Evolutionary conservation across 2,113 vertebrate species (phyloP).

Genomic region (Panthera leo): DNA sequence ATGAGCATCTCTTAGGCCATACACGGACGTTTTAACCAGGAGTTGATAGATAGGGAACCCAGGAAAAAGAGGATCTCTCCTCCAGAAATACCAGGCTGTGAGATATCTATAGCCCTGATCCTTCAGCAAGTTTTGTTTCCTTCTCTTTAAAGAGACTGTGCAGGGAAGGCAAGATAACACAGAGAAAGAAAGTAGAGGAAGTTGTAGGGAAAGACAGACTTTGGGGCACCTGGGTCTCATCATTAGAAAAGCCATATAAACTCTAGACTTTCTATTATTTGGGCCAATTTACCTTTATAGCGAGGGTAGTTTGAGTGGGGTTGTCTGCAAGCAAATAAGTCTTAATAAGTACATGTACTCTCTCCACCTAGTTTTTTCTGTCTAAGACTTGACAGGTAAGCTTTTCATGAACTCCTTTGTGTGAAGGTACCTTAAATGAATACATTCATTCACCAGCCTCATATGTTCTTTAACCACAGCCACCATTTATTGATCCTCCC

Average conservation of each 20-base stretch:
- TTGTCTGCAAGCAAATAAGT: not conserved
- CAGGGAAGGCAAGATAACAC: not conserved
- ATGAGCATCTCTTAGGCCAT: not conserved
- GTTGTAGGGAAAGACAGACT: not conserved
- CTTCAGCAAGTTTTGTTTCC: not conserved
- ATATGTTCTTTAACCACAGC: not conserved
- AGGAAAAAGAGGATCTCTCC: not conserved
- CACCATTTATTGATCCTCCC: not conserved
- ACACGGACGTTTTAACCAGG: not conserved
- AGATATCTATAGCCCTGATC: accelerated
- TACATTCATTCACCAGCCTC: not conserved
- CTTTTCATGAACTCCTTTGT: not conserved
- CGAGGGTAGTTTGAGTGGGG: not conserved
- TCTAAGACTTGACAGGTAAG: not conserved
- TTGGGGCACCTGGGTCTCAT: not conserved
- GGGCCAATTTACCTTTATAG: not conserved
- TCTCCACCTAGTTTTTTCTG: not conserved
- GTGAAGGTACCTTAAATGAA: not conserved
- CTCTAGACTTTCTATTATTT: not conserved
- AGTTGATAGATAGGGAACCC: not conserved
- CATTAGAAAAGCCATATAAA: not conserved
- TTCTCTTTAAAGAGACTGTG: not conserved
- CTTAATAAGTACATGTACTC: not conserved
- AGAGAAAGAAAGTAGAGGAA: not conserved
- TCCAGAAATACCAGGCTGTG: not conserved